Percentiles rank a stretch among this genome's conserved stretches.
These are phyloP conservation scores for Spea bombifrons DNA, from an alignment of 2,113 vertebrate genomes.

Conservation along the genomic window DNA sequence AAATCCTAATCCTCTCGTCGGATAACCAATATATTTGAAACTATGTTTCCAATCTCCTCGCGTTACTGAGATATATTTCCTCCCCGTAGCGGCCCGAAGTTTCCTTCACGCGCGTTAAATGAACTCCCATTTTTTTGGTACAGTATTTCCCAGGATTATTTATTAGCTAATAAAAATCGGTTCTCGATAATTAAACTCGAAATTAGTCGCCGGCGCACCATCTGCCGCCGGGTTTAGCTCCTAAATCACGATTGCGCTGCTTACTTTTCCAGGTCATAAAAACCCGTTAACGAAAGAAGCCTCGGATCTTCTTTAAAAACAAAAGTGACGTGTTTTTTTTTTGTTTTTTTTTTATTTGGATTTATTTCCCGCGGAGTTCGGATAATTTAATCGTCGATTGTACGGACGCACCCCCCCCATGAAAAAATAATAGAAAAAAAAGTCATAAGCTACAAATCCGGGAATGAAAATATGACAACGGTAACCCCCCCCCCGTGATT, in stretches of 20 bases:
- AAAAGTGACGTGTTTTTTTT: not conserved
- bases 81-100: not conserved
- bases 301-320: not conserved
- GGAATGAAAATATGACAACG: slow-evolving; percentile 2
- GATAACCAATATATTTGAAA: not conserved
- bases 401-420: not conserved
- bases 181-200: not conserved
- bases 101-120: not conserved
- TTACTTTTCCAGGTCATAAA: slow-evolving; percentile 9
- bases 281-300: not conserved
- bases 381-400: not conserved
- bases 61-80: slow-evolving; percentile 10
- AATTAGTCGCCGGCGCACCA: slow-evolving; percentile 16
- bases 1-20: not conserved
- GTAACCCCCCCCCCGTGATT: not conserved
- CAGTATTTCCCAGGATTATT: slow-evolving; percentile 7
- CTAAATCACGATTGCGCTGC: not conserved
- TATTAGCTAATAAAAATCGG: slow-evolving; percentile 14
- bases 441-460: not conserved
- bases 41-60: not conserved
- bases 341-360: not conserved
- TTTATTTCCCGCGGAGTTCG: not conserved
- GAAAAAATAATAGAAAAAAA: not conserved
- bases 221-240: not conserved
- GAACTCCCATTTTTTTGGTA: not conserved